Base-by-base conservation (phyloP, 2,113 vertebrate species). In the Cyphomyrus discorhynchus region DNA sequence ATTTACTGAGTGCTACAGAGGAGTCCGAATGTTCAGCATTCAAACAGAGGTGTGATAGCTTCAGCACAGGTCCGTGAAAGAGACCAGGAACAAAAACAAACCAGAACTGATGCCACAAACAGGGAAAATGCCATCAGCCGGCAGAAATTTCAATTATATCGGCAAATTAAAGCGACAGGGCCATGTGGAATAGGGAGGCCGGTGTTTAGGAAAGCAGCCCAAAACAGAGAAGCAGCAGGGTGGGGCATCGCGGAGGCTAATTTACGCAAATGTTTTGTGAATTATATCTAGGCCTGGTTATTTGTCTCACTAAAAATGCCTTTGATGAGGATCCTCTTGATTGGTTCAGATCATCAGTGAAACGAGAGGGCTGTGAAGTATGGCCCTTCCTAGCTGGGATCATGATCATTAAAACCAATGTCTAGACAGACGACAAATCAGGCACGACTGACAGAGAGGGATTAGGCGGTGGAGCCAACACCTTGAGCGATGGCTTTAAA, bases 381-480 rank as follows among this genome's bases (percentile, higher is more conserved):
- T 52, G 66, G 47, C 45, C 35, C 21, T 47, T 77, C 17, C 47
- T 77, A 49, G 45, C 46, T 35, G 21, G 27, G 27, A 56, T 49
- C 47, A 77, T 45, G 21, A 87, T 80, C 66, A 53, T 90, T 90
- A 90, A 50, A 50, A 52, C 53, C 84, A 77, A 52, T 80, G 85
- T 80, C 89, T 90, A 86, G 89, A 87, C 89, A 80, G 89, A 31
- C 27, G 89, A 80, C 89, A 27, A 39, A 53, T 17, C 85, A 90
- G 66, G 7, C 85, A 80, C 47, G 52, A 52, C 62, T 31, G 66
- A 9, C 49, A n/a, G 31, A 53, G 53, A 86, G 47, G 8, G 11
- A 87, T 70, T 66, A 90, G 49, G 9, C 35, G 47, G 1, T 24
- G 7, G 45, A 80, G 39, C 85, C 21, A 77, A 21, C 89, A 56